Evolutionary conservation across 2,797 vertebrate species (phyloP), one percentile per base, ranked within the genome.

Genomic region (Hapalemur alaotrensis): DNA sequence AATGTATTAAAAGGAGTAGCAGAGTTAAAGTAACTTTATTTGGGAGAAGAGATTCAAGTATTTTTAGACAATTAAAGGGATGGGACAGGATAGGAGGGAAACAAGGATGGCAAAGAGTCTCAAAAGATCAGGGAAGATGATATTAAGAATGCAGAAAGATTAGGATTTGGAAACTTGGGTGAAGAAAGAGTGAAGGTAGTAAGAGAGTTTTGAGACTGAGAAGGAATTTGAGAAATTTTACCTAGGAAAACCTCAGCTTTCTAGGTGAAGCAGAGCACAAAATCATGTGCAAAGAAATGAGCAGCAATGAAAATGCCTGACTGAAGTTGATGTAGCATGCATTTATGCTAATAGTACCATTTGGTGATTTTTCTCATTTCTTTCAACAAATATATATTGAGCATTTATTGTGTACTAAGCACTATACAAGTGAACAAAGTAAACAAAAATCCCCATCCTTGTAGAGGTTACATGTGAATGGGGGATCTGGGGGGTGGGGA

Each of bases 151-250:
- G 17, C 52, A 92, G 25, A 89, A 87, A 32, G 18, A 72, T 78
- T 63, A 75, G 28, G 28, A 43, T 41, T 95, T 84, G 70, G 52
- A 52, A 41, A 79, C 30, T 48, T 88, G 25, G 4, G 48, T 78
- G 70, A 76, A 88, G n/a, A 75, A 83, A 72, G 67, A 95, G 3
- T 92, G 25, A 94, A 59, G 20, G 4, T 83, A 86, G 75, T 79
- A 11, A 89, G 50, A 89, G 48, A 89, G 23, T 92, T 94, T 84
- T 35, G 50, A 79, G 41, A 86, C 7, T 81, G 23, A 69, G 54
- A 84, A 95, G n/a, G 22, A 93, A 85, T 79, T 92, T 86, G 38
- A 92, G 30, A 89, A 96, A 17, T 95, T 93, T 89, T 91, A 78
- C 22, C 3, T 43, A 83, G 63, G 18, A 83, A 81, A 67, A 30